phyloP scores from a whole-genome alignment of 2,888 invertebrate species.

The Leuctra nigra region DNA sequence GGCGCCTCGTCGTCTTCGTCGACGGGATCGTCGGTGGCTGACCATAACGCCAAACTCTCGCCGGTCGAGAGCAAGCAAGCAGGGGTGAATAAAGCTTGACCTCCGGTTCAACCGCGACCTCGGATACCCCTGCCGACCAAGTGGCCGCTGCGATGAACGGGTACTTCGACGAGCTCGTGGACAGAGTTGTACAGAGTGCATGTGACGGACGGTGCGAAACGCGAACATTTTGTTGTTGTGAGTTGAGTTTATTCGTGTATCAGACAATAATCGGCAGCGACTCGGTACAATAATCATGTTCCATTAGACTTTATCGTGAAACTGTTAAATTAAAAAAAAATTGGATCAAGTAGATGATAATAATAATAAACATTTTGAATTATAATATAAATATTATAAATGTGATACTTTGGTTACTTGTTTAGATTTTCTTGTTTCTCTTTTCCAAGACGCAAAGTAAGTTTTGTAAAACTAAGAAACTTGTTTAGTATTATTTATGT shows the following conservation, averaged over 20 bases:
- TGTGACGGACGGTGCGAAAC: background rate
- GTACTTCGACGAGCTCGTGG: background rate
- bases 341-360: conserved; percentile 8
- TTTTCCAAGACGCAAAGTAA: conserved; percentile 12
- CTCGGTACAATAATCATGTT: background rate
- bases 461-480: conserved; percentile 4
- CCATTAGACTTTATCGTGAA: background rate
- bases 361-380: conserved; percentile 5
- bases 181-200: too few relatives aligned
- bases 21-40: conserved; percentile 29
- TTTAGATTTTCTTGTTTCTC: conserved; percentile 18
- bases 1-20: conserved; percentile 57
- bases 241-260: conserved; percentile 7
- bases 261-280: conserved; percentile 13
- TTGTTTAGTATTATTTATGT: conserved; percentile 16
- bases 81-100: conserved; percentile 27
- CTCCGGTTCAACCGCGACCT: conserved; percentile 17
- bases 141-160: conserved; percentile 19
- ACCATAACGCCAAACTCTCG: conserved; percentile 24
- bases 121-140: conserved; percentile 7
- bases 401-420: conserved; percentile 18
- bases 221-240: conserved; percentile 5
- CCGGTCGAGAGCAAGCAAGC: conserved; percentile 21
- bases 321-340: background rate
- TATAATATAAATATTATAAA: conserved; percentile 15